These are phyloP conservation scores for Oppia nitens DNA, from an alignment of 1,140 invertebrate species.

Conservation along the genomic window DNA sequence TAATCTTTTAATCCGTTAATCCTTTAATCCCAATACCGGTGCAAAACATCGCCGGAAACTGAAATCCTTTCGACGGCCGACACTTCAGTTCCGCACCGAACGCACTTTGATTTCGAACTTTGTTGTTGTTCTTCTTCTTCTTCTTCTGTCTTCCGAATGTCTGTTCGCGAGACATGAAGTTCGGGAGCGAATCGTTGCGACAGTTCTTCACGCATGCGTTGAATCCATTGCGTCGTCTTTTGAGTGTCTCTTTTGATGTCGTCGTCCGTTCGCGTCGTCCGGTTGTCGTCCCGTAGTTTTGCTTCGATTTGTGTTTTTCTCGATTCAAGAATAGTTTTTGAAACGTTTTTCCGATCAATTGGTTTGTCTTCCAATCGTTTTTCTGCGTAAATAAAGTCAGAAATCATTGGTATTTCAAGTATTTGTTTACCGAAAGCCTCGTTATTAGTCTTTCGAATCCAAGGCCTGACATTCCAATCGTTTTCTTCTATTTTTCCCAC, in stretches of 20 bases:
- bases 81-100: constrained; percentile 5
- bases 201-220: not conserved
- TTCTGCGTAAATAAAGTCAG: not conserved
- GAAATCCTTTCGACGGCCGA: not conserved
- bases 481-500: constrained; percentile 61
- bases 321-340: not conserved
- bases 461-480: constrained; percentile 65
- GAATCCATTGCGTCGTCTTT: not conserved
- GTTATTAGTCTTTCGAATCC: not conserved
- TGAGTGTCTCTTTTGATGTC: not conserved
- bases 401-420: not conserved
- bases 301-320: constrained; percentile 1
- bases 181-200: not conserved
- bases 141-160: not conserved
- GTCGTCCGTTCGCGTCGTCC: not conserved
- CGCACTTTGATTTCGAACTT: not conserved
- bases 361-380: not conserved
- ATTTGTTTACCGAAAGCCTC: not conserved
- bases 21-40: not conserved
- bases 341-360: not conserved
- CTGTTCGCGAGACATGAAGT: not conserved
- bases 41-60: not conserved
- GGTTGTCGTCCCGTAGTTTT: not conserved
- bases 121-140: too few relatives aligned
- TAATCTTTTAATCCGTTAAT: too few relatives aligned